phyloP scores from a whole-genome alignment of 1,140 invertebrate species.

The Centruroides sculpturatus region DNA sequence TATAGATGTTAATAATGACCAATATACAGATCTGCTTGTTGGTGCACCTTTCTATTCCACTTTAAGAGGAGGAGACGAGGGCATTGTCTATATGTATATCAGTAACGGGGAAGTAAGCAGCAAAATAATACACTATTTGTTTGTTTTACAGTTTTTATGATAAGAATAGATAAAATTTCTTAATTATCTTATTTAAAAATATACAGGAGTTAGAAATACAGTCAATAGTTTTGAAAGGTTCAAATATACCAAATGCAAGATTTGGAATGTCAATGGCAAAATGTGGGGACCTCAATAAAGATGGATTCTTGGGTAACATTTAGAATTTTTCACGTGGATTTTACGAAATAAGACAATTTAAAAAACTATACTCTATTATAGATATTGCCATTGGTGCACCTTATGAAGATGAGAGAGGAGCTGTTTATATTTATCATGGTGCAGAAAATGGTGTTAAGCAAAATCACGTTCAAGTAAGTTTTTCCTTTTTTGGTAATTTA shows the following conservation, averaged over 20 bases:
- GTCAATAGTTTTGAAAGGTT: too few species aligned
- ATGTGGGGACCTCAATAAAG: too few species aligned
- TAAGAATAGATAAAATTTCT: too few species aligned
- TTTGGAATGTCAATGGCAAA: too few species aligned
- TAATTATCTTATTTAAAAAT: too few species aligned
- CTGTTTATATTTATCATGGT: slow-evolving; percentile 40
- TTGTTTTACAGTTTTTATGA: too few species aligned
- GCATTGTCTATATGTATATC: slow-evolving; percentile 42
- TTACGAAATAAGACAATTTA: too few species aligned
- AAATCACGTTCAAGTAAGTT: slow-evolving; percentile 16
- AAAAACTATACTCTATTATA: slow-evolving; percentile 10
- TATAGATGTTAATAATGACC: slow-evolving; percentile 54
- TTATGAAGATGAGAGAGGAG: slow-evolving; percentile 35
- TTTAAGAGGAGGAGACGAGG: slow-evolving; percentile 34
- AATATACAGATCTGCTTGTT: slow-evolving; percentile 50
- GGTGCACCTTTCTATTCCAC: slow-evolving; percentile 54
- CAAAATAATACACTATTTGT: too few species aligned
- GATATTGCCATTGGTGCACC: slow-evolving; percentile 39
- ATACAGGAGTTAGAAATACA: too few species aligned
- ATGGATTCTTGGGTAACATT: too few species aligned
- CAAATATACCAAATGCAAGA: too few species aligned
- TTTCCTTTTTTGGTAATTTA: not conserved
- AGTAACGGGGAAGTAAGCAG: slow-evolving; percentile 22
- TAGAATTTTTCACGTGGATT: too few species aligned
- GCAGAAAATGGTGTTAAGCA: slow-evolving; percentile 18